These are phyloP conservation scores for Falcunculus frontatus DNA, from an alignment of 2,113 vertebrate genomes.

Conservation along the genomic window DNA sequence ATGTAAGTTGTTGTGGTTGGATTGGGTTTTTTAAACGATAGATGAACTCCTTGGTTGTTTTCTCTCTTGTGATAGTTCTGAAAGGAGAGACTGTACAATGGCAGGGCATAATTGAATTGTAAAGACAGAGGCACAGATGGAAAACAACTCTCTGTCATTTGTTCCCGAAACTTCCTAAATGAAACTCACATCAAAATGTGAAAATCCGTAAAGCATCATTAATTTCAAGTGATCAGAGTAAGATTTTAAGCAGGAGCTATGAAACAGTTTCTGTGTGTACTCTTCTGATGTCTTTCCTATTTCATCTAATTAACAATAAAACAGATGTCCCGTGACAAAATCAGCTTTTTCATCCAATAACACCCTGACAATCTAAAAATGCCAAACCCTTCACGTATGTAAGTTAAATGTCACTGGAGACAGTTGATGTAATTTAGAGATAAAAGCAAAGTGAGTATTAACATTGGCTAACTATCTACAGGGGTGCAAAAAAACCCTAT, in stretches of 20 bases:
- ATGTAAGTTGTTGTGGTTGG: background rate
- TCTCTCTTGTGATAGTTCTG: constrained; percentile 3
- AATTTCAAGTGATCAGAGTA: constrained; percentile 58
- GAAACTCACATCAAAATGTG: constrained; percentile 63
- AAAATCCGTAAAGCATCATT: constrained; percentile 66
- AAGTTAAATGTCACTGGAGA: constrained; percentile 74
- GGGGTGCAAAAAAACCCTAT: background rate
- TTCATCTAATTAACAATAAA: constrained; percentile 79
- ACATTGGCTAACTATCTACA: constrained; percentile 58
- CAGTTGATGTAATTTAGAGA: constrained; percentile 67
- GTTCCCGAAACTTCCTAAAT: constrained; percentile 67
- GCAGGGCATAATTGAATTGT: constrained; percentile 58
- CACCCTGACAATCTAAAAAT: constrained; percentile 70
- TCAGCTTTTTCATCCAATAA: constrained; percentile 69
- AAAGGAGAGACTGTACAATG: constrained; percentile 45
- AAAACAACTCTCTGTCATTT: constrained; percentile 65
- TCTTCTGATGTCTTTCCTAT: constrained; percentile 62
- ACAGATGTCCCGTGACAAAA: constrained; percentile 73
- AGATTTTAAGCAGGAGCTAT: constrained; percentile 56
- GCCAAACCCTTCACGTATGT: constrained; percentile 69
- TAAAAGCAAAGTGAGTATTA: constrained; percentile 70
- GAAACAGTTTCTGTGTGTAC: constrained; percentile 62
- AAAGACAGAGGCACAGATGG: constrained; percentile 60
- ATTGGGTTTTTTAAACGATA: background rate
- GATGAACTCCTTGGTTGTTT: constrained; percentile 12